Conservation (phyloP, 2,113 vertebrate species). For the Corydoras maculifer region DNA sequence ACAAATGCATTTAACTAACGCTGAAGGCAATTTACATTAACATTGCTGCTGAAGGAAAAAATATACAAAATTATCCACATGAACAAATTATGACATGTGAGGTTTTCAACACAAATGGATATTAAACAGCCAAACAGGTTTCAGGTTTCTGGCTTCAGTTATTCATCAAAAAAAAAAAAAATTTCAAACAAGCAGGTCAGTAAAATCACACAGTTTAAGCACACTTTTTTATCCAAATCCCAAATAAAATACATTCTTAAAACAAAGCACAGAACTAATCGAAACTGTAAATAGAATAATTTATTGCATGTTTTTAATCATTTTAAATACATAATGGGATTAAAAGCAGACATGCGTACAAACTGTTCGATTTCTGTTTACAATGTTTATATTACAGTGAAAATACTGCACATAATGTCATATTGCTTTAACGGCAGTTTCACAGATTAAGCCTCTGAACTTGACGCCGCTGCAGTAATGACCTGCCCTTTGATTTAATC, state of each 20-base stretch:
- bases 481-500: too few relatives aligned
- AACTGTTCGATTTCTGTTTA: slow-evolving; percentile 26
- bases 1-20: too few relatives aligned
- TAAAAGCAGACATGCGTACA: slow-evolving; percentile 62
- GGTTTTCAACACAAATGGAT: too few relatives aligned
- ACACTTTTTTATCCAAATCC: background rate
- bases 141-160: background rate
- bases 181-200: too few relatives aligned
- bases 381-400: slow-evolving; percentile 41
- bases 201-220: background rate
- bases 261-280: background rate
- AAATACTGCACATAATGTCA: slow-evolving; percentile 51
- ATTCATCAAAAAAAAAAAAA: background rate
- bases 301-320: slow-evolving; percentile 70
- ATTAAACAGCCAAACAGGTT: background rate
- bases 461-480: too few relatives aligned
- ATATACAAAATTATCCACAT: too few relatives aligned
- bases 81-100: too few relatives aligned
- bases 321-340: slow-evolving; percentile 56
- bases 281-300: slow-evolving; percentile 64
- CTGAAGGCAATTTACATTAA: too few relatives aligned
- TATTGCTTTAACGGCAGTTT: slow-evolving; percentile 37
- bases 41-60: too few relatives aligned
- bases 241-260: background rate
- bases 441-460: background rate